Conservation (phyloP, 1,140 invertebrate species). For the Ostrea denselamellosa region DNA sequence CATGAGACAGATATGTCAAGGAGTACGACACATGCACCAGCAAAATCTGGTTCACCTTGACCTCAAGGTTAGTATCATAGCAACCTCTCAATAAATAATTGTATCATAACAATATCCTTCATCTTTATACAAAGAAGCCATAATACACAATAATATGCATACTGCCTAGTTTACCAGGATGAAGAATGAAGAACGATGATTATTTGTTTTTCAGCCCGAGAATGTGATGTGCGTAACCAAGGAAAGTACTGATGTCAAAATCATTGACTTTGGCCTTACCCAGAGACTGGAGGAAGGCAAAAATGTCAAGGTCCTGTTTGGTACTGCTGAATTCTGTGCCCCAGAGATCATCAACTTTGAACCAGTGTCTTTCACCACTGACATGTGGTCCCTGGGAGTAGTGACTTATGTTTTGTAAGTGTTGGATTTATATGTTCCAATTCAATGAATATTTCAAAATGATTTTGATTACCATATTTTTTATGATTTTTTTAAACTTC, state of each 20-base stretch:
- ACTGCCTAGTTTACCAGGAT: not conserved
- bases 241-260: slow-evolving; percentile 95
- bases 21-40: slow-evolving; percentile 98
- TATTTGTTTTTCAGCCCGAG: slow-evolving; percentile 86
- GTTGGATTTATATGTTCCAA: too few species aligned
- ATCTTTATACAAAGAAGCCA: not conserved
- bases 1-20: slow-evolving; percentile 99
- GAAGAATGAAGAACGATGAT: not conserved
- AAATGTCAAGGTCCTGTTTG: slow-evolving; percentile 97
- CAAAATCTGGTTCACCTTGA: slow-evolving; percentile 98
- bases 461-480: too few species aligned
- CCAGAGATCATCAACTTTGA: slow-evolving; percentile 99
- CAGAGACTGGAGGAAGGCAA: slow-evolving; percentile 98
- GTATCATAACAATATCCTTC: not conserved
- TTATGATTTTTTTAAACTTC: too few species aligned
- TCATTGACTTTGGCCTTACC: slow-evolving; percentile 98
- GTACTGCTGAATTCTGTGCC: slow-evolving; percentile 98
- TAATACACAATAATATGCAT: too few species aligned
- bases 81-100: not conserved
- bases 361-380: slow-evolving; percentile 99
- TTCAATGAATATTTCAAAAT: too few species aligned
- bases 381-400: slow-evolving; percentile 99
- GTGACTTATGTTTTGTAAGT: slow-evolving; percentile 97
- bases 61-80: slow-evolving; percentile 70
- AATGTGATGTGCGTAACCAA: slow-evolving; percentile 99